Evolutionary conservation across 2,888 invertebrate species (phyloP), one percentile per base, ranked within the genome.

Genomic region (Polymixis lichenea): DNA sequence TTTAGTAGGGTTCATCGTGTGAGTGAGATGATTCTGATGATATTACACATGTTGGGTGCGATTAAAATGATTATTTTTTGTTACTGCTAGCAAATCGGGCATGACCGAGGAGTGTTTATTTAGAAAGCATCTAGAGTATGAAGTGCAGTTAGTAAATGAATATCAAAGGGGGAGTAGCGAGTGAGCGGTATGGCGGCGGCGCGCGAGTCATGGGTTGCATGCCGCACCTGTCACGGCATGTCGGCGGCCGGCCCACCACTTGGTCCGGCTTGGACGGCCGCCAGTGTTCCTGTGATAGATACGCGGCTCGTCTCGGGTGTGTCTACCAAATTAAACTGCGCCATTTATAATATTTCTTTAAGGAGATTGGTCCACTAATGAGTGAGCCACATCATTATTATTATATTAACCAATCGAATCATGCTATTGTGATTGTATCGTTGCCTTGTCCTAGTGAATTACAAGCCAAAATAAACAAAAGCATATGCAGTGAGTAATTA

Each of bases 251-350:
- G 95, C 96, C 96, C 96, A 95, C 96, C 96, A 93, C 94, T 95
- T 93, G 95, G 93, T 91, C 92, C 90, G 92, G 91, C 91, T 96
- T 96, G 96, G 96, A 94, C 92, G 89, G 77, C 84, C 92, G 96
- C 96, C 96, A 96, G 95, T 92, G 91, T 90, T 90, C 89, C 90
- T 91, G 92, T 95, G 96, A 96, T 95, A 94, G 94, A 96, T 96
- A 95, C 92, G 92, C 92, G 91, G 88, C 93, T 90, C 91, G 95
- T 95, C 95, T 95, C 94, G 94, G 89, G 93, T 94, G 93, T 94
- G 96, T 96, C 96, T 95, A 96, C 95, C 93, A 95, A 96, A 96
- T 96, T 96, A 96, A 96, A 96, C 95, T 94, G 94, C 92, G 92
- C 93, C 95, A 96, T 96, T 96, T 95, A 93, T 96, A 94, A 95